Base-by-base conservation (phyloP, 2,888 invertebrate species). In the Lithophane leautieri region DNA sequence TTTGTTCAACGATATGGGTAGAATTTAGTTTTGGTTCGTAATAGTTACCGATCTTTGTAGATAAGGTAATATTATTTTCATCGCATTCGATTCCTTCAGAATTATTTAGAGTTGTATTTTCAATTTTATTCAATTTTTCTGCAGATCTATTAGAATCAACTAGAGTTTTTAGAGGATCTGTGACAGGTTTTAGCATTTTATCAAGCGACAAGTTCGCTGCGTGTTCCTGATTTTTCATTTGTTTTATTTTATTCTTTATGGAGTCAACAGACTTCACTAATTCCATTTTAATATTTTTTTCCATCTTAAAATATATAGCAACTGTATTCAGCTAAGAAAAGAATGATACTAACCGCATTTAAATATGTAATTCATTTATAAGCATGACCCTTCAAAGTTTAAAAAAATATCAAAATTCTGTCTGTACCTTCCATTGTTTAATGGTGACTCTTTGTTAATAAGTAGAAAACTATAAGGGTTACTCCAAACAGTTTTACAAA, bases 271-370 rank as follows among this genome's bases (percentile, higher is more conserved):
- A 42, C n/a, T 62, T 62, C n/a, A 62, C n/a, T 62, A 62, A 63
- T 63, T 63, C 63, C 11, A 42, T 63, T 63, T 25, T 63, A 50
- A 52, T 66, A 52, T 66, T 50, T 66, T n/a, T 66, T n/a, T 66
- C 14, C 50, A 50, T 66, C 1, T 7, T 52, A 4, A 34, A 16
- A n/a, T 22, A 8, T 1, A 1, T 66, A n/a, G 16, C 34, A 67
- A 52, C 34, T 52, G 19, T 0, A 1, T 52, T 52, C 22, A 42
- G 16, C 62, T 62, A 40, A 62, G 1, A 14, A 40, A 40, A 9
- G 40, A 40, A 40, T 40, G 9, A 40, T 40, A 40, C 40, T 40
- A 40, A 40, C 40, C 8, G 40, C 40, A 40, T 40, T 34, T 66
- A 34, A 34, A 2, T 0, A 4, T 52, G n/a, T n/a, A 16, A 52